A percentile compares a stretch with the other conserved stretches of the same genome.
phyloP scores from a whole-genome alignment of 2,797 vertebrate species.

The Neosalanx taihuensis region DNA sequence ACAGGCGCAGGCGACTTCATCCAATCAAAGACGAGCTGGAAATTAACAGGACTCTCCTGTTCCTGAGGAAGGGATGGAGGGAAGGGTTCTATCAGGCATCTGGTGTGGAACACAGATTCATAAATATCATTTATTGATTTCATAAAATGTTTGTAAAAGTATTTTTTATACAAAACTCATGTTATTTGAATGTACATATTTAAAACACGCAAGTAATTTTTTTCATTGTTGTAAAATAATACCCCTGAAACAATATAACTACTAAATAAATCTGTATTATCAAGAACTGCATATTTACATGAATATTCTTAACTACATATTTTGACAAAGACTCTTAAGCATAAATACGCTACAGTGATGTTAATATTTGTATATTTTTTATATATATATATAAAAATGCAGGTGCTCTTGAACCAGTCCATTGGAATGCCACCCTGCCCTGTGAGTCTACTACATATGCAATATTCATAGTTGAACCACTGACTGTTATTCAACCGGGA shows the following conservation, averaged over 20 bases:
- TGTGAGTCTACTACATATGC: conserved; percentile 60
- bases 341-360: neutral
- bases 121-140: conserved; percentile 54
- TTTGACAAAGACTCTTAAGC: neutral
- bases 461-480: conserved; percentile 77
- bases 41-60: conserved; percentile 93
- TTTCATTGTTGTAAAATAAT: too few species aligned
- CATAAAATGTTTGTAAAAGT: conserved; percentile 1
- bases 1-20: conserved; percentile 83
- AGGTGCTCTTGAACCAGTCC: conserved; percentile 44
- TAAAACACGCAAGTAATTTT: too few species aligned
- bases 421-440: conserved; percentile 47
- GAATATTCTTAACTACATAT: too few species aligned
- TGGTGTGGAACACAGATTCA: conserved; percentile 43
- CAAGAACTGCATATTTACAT: too few species aligned
- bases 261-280: too few species aligned
- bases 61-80: conserved; percentile 74
- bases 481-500: conserved; percentile 73
- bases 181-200: neutral
- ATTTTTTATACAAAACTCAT: neutral
- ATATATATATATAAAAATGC: neutral
- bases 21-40: conserved; percentile 91
- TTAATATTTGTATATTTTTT: neutral
- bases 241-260: neutral
- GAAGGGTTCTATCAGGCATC: conserved; percentile 80